Evolutionary conservation across 2,113 vertebrate genomes (phyloP).

Genomic region (Narcine bancroftii): DNA sequence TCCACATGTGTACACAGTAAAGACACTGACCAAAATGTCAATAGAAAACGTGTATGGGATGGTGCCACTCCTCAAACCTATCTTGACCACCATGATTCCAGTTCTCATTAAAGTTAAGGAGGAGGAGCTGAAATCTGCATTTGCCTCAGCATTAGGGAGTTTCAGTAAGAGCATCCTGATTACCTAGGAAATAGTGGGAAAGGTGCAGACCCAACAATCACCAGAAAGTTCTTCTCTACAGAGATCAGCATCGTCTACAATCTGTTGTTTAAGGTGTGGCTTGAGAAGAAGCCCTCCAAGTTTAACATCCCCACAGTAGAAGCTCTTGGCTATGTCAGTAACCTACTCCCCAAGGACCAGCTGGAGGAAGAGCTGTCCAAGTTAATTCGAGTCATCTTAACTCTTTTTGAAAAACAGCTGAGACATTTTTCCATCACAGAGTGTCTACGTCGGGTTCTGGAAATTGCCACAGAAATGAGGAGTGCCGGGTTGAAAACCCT

Average conservation of each 20-base stretch:
- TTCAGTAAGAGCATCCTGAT: not conserved
- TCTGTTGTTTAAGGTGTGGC: slow-evolving; percentile 73
- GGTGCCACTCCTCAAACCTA: slow-evolving; percentile 84
- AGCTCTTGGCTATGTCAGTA: slow-evolving; percentile 78
- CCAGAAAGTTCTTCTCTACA: slow-evolving; percentile 75
- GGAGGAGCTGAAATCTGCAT: slow-evolving; percentile 56
- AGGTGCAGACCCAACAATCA: slow-evolving; percentile 50
- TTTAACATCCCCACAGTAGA: slow-evolving; percentile 75
- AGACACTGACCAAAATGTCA: slow-evolving; percentile 68
- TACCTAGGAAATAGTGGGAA: not conserved
- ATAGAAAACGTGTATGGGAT: slow-evolving; percentile 81
- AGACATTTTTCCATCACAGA: slow-evolving; percentile 79
- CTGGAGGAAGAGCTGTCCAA: slow-evolving; percentile 82
- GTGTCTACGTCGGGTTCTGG: slow-evolving; percentile 81
- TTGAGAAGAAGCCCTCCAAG: slow-evolving; percentile 58
- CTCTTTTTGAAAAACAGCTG: slow-evolving; percentile 76
- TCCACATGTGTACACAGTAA: slow-evolving; percentile 75
- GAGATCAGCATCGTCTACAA: slow-evolving; percentile 75
- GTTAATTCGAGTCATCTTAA: slow-evolving; percentile 67
- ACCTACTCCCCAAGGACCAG: slow-evolving; percentile 73
- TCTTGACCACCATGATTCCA: slow-evolving; percentile 83
- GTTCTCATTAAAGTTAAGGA: slow-evolving; percentile 77
- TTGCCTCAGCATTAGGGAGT: not conserved
- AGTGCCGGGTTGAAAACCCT: slow-evolving; percentile 76
- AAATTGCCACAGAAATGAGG: slow-evolving; percentile 70